Conservation (phyloP, 1,140 invertebrate genomes). For the Cotesia glomerata region DNA sequence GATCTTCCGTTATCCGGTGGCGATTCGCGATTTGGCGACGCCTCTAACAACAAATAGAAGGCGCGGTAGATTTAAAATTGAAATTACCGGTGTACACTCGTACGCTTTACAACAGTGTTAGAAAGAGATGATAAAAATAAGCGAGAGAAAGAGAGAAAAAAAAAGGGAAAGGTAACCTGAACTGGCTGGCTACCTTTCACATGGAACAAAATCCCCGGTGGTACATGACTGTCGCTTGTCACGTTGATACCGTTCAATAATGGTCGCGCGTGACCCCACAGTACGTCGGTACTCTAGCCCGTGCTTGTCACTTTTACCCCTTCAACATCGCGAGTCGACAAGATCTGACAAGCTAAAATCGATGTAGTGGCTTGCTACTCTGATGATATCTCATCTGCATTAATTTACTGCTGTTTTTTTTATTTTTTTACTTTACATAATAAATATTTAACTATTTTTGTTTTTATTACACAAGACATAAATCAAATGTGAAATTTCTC, state of each 20-base stretch:
- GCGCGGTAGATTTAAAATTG: constrained; percentile 28
- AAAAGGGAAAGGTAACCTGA: neutral
- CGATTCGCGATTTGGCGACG: constrained; percentile 9
- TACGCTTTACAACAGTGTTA: constrained; percentile 8
- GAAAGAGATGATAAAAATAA: neutral
- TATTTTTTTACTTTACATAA: too few species aligned
- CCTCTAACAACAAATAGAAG: neutral
- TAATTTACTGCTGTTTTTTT: too few species aligned
- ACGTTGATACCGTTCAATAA: constrained; percentile 19
- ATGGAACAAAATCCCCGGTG: constrained; percentile 6
- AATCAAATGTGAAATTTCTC: too few species aligned
- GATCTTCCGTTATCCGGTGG: neutral
- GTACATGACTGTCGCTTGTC: constrained; percentile 11
- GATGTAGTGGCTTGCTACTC: too few species aligned
- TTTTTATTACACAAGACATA: too few species aligned
- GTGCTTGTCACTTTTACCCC: too few species aligned
- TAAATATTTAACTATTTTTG: too few species aligned
- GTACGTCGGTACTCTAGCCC: too few species aligned
- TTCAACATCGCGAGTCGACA: too few species aligned
- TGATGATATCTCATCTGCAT: too few species aligned
- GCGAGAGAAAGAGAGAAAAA: neutral
- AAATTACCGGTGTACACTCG: constrained; percentile 17
- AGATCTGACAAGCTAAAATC: too few species aligned
- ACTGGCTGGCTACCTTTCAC: neutral
- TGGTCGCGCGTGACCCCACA: constrained; percentile 7